A percentile compares a stretch with the other conserved stretches of the same genome.
These are phyloP conservation scores for Listrodromus nycthemerus DNA, from an alignment of 2,888 invertebrate genomes.

Conservation along the genomic window DNA sequence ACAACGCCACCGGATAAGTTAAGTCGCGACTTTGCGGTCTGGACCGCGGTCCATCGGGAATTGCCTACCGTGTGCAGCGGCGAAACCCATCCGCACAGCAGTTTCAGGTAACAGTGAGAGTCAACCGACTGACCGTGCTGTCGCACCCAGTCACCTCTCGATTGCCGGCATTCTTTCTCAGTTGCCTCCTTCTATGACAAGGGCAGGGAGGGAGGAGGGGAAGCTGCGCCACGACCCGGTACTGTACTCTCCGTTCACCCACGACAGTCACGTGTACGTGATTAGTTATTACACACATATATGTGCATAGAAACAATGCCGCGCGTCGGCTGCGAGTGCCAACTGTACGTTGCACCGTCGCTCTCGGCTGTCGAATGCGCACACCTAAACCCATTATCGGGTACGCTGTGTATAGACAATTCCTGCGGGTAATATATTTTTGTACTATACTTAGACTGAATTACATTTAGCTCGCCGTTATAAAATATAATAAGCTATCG, in stretches of 20 bases:
- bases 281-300: slow-evolving; percentile 60
- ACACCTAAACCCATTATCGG: slow-evolving; percentile 58
- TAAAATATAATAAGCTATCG: slow-evolving; percentile 55
- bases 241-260: slow-evolving; percentile 58
- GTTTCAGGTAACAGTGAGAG: slow-evolving; percentile 18
- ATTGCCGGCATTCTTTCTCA: slow-evolving; percentile 45
- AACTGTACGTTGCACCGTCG: background rate
- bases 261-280: slow-evolving; percentile 63
- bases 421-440: slow-evolving; percentile 36
- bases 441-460: slow-evolving; percentile 48
- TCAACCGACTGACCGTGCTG: slow-evolving; percentile 26
- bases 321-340: slow-evolving; percentile 33
- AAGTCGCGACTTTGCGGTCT: slow-evolving; percentile 66
- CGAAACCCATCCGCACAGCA: slow-evolving; percentile 2
- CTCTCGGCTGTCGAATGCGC: slow-evolving; percentile 51
- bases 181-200: slow-evolving; percentile 14
- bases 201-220: slow-evolving; percentile 10
- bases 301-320: slow-evolving; percentile 55
- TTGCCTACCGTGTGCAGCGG: slow-evolving; percentile 38
- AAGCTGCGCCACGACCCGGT: slow-evolving; percentile 52
- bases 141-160: slow-evolving; percentile 46
- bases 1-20: slow-evolving; percentile 63
- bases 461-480: slow-evolving; percentile 50
- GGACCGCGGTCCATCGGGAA: slow-evolving; percentile 56
- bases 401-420: slow-evolving; percentile 13